Conservation (phyloP, 2,797 vertebrate species). For the Buceros bicornis region DNA sequence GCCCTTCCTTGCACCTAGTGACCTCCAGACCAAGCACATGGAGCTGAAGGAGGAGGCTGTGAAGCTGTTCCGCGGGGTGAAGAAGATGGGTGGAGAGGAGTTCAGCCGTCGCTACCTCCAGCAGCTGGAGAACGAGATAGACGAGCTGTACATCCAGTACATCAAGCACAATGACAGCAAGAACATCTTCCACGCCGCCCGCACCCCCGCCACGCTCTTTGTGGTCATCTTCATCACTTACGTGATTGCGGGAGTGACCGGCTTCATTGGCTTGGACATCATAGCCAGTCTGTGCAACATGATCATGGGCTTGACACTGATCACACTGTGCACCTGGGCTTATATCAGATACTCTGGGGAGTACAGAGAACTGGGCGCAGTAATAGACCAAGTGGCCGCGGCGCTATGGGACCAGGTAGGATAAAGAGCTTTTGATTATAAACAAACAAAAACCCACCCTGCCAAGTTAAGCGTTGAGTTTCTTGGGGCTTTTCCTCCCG, state of each 20-base stretch:
- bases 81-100: slow-evolving; percentile 99
- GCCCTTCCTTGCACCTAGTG: slow-evolving; percentile 94
- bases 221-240: slow-evolving; percentile 99
- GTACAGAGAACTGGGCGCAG: slow-evolving; percentile 95
- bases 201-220: slow-evolving; percentile 97
- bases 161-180: slow-evolving; percentile 99
- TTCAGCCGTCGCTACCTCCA: slow-evolving; percentile 98
- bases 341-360: slow-evolving; percentile 99
- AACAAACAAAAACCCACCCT: accelerated
- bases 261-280: slow-evolving; percentile 96
- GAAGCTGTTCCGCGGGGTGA: slow-evolving; percentile 91
- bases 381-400: slow-evolving; percentile 99
- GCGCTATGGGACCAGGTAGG: slow-evolving; percentile 98
- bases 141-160: slow-evolving; percentile 97
- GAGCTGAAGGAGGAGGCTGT: slow-evolving; percentile 91
- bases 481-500: background rate
- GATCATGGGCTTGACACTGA: slow-evolving; percentile 96
- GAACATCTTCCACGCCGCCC: slow-evolving; percentile 99
- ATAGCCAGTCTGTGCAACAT: slow-evolving; percentile 98
- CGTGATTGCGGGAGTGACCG: slow-evolving; percentile 94
- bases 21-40: slow-evolving; percentile 90
- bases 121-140: slow-evolving; percentile 93
- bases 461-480: background rate
- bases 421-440: background rate
- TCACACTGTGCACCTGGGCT: slow-evolving; percentile 98